Evolutionary conservation across 2,797 vertebrate species (phyloP), one percentile per base, ranked within the genome.

Genomic region (Serranus cabrilla): DNA sequence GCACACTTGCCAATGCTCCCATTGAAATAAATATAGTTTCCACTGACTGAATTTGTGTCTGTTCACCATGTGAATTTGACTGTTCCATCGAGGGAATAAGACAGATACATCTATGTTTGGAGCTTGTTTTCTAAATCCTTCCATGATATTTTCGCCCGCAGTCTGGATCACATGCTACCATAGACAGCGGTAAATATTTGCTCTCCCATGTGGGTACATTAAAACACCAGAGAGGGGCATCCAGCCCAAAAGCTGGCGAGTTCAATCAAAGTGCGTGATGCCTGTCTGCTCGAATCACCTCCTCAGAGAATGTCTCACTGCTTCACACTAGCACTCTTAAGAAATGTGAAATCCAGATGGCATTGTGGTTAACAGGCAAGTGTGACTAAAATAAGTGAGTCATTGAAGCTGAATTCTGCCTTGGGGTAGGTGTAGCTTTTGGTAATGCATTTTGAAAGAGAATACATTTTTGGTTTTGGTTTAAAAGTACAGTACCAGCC

Each of bases 311-410:
- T 42, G 37, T 16, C 42, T 67, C 50, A 56, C 46, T 60, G 42
- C 39, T 80, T 59, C 43, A 73, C 60, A 23, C 45, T 43, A 43
- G 18, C 64, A 27, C 45, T 79, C 20, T 68, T 14, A 56, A 59
- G 45, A 74, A 71, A 58, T 64, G 61, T 58, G 52, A 83, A 84
- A 86, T 58, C 71, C 74, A 72, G 43, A 76, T 61, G 66, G 23
- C 55, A 52, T 59, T 70, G 34, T 74, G 70, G 63, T 67, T 71
- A 72, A 74, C 46, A 56, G 64, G 73, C 25, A 67, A 51, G 56
- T 68, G 43, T 63, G 72, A 74, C 69, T 75, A 54, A 37, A 82
- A 66, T 55, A 42, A 50, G 23, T 67, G 47, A 82, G 59, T 76
- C 79, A 58, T n/a, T 63, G 65, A 27, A 83, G 63, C 20, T 66